Conservation (phyloP, 2,888 invertebrate genomes). For the Lochmaea crataegi region DNA sequence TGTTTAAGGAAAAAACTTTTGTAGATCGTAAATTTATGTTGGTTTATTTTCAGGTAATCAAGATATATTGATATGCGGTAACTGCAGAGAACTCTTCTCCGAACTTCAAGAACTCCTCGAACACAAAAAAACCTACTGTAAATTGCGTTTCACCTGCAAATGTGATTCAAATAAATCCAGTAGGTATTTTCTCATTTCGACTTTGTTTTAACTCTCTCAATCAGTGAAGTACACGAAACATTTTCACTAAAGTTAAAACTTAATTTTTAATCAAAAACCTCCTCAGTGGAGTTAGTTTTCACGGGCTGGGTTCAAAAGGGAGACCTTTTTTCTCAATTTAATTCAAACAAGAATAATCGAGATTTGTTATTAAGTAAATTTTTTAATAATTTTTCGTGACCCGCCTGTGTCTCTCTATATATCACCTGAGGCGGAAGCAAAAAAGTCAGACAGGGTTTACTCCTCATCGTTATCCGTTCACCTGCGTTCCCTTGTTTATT, state of each 20-base stretch:
- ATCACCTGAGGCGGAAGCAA: too few relatives aligned
- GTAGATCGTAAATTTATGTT: slow-evolving; percentile 32
- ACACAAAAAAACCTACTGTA: slow-evolving; percentile 79
- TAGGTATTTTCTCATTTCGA: slow-evolving; percentile 59
- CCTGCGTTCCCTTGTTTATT: slow-evolving; percentile 54
- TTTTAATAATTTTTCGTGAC: too few relatives aligned
- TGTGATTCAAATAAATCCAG: slow-evolving; percentile 72
- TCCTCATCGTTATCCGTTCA: slow-evolving; percentile 9
- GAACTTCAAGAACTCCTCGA: slow-evolving; percentile 77
- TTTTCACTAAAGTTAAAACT: not conserved
- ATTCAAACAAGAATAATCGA: too few relatives aligned
- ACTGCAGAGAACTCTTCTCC: slow-evolving; percentile 79
- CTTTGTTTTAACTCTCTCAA: slow-evolving; percentile 31
- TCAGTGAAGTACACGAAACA: slow-evolving; percentile 12
- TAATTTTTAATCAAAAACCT: too few relatives aligned
- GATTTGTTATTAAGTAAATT: not conserved
- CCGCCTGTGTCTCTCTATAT: not conserved
- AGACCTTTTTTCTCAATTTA: too few relatives aligned
- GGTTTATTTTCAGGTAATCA: slow-evolving; percentile 70
- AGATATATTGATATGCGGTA: slow-evolving; percentile 81
- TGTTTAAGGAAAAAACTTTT: not conserved
- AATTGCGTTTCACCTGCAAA: slow-evolving; percentile 77
- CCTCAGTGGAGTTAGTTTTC: too few relatives aligned
- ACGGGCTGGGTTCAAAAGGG: too few relatives aligned
- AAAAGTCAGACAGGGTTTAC: too few relatives aligned